Base-by-base conservation (phyloP, 2,888 invertebrate species). In the Hydroisotoma schaefferi region DNA sequence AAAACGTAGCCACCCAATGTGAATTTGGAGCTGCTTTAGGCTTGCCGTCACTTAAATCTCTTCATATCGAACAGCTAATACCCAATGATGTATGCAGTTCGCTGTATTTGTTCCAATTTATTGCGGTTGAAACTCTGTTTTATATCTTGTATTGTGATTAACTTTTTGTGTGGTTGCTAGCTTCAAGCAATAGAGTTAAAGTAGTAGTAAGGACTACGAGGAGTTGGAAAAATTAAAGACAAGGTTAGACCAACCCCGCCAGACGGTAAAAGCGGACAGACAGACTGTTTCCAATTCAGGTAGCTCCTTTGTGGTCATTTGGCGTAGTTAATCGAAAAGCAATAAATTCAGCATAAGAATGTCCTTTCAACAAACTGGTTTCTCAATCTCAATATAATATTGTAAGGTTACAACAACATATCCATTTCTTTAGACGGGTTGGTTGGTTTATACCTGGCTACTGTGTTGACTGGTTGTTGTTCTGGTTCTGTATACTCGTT, bases 331-430 rank as follows among this genome's bases (percentile, higher is more conserved):
- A 69, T 71, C 69, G 69, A 69, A 69, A 69, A 71, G 71, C 69
- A 71, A 71, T 71, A 71, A 71, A 71, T 71, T 65, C 68, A 65
- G 61, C 67, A 60, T 40, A 71, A 71, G 69, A 71, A 71, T 71
- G 71, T 69, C 71, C 69, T 71, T 71, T 71, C 68, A 71, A 68
- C 69, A 68, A 71, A 71, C 71, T 69, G 71, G 71, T 71, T 71
- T 69, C 63, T 62, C 60, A 60, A 65, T 33, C 20, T 47, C n/a
- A n/a, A 49, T 49, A 40, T 68, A 66, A 66, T 64, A 61, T 49
- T 40, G 38, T 28, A 40, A 57, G 28, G 38, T 38, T 37, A 33
- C 33, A 20, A n/a, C n/a, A n/a, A n/a, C n/a, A n/a, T n/a, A n/a
- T n/a, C n/a, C n/a, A n/a, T n/a, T n/a, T n/a, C n/a, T n/a, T n/a